phyloP scores from a whole-genome alignment of 2,113 vertebrate genomes.

The Corvus cornix region DNA sequence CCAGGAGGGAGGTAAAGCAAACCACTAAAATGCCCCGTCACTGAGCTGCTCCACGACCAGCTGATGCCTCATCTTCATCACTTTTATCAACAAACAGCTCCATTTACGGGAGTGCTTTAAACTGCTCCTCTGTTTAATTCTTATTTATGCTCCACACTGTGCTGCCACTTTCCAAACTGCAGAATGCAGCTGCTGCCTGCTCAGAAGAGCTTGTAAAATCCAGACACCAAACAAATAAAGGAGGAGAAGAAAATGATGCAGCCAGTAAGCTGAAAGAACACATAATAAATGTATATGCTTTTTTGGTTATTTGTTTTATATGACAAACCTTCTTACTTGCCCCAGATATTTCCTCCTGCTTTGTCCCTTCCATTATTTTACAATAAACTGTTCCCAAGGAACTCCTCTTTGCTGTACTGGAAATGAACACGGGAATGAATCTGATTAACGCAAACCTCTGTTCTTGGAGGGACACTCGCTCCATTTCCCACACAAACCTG shows the following conservation, averaged over 20 bases:
- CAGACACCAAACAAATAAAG: background rate
- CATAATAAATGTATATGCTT: background rate
- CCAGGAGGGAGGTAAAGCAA: background rate
- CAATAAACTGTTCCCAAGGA: background rate
- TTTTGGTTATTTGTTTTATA: background rate
- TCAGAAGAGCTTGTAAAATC: background rate
- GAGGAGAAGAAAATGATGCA: background rate
- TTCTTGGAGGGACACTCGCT: background rate
- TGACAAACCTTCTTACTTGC: background rate
- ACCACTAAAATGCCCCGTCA: background rate
- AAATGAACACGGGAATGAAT: fast-evolving
- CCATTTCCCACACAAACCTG: background rate
- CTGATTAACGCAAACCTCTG: background rate
- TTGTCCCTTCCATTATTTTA: background rate
- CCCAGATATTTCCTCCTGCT: background rate
- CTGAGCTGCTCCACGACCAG: background rate
- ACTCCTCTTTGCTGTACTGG: background rate
- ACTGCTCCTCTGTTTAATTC: background rate
- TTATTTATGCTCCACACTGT: background rate
- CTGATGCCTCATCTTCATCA: background rate
- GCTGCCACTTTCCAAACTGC: background rate
- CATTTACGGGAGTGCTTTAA: background rate
- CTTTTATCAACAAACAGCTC: background rate
- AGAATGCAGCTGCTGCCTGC: background rate
- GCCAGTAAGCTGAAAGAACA: background rate